phyloP scores from a whole-genome alignment of 2,888 invertebrate species.

The Heteromurus nitidus region DNA sequence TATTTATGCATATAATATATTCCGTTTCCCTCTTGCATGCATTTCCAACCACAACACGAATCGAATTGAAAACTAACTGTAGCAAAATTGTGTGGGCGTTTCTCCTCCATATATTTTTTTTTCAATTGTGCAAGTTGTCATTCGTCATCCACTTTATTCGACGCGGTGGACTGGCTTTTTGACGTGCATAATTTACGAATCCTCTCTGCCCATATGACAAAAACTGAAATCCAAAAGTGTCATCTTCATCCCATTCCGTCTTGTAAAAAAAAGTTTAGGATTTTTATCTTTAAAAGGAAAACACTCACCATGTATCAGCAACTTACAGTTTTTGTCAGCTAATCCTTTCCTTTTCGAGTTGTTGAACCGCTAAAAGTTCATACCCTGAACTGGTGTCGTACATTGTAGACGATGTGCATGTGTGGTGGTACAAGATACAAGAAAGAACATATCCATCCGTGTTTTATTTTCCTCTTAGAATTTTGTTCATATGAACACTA shows the following conservation, averaged over 20 bases:
- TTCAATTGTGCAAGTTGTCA: conserved; percentile 19
- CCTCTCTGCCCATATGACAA: conserved; percentile 8
- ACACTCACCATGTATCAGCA: conserved; percentile 13
- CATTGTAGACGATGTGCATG: too few relatives aligned
- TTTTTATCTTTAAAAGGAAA: conserved; percentile 51
- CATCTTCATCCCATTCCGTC: conserved; percentile 31
- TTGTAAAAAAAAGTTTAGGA: conserved; percentile 19
- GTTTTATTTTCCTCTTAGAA: too few relatives aligned
- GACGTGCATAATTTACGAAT: conserved; percentile 17
- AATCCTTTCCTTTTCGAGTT: conserved; percentile 40
- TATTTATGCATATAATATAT: not conserved
- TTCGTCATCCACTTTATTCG: conserved; percentile 29
- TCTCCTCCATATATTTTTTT: conserved; percentile 34
- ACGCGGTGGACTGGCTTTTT: not conserved
- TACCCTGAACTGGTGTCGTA: too few relatives aligned
- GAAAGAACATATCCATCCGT: too few relatives aligned
- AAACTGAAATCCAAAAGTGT: conserved; percentile 47
- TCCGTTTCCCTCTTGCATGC: not conserved
- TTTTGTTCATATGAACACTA: too few relatives aligned
- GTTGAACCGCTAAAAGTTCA: conserved; percentile 16
- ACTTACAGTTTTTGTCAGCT: conserved; percentile 16
- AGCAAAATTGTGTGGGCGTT: conserved; percentile 52
- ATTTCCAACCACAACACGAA: conserved; percentile 1
- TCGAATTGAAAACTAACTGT: conserved; percentile 31
- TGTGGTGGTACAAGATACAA: too few relatives aligned